Conservation (phyloP, 2,797 vertebrate genomes). For the Mastacembelus armatus region DNA sequence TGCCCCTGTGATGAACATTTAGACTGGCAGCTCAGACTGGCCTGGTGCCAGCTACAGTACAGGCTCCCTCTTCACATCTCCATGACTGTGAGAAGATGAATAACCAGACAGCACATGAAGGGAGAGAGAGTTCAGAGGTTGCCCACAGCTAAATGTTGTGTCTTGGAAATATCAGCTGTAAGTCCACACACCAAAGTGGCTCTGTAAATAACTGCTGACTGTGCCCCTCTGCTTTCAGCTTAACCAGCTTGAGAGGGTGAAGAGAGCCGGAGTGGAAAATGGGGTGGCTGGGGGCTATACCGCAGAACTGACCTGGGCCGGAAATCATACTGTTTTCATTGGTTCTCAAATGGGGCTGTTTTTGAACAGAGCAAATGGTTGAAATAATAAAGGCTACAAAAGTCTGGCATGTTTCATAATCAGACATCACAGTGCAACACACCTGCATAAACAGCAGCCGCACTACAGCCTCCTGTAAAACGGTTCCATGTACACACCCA, state of each 20-base stretch:
- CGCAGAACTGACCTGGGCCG: constrained; percentile 54
- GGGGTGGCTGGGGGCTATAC: constrained; percentile 11
- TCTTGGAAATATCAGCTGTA: constrained; percentile 66
- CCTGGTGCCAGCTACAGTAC: constrained; percentile 20
- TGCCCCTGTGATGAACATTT: constrained; percentile 17
- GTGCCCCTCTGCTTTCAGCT: constrained; percentile 38
- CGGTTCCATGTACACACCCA: constrained; percentile 22
- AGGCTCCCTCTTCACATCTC: constrained; percentile 16
- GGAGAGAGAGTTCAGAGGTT: constrained; percentile 54
- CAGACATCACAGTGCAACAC: constrained; percentile 75
- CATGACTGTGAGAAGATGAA: background rate
- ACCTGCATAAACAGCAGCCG: constrained; percentile 83
- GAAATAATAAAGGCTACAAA: constrained; percentile 77
- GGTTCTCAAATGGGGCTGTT: constrained; percentile 70
- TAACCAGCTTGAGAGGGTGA: constrained; percentile 21
- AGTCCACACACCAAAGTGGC: constrained; percentile 61
- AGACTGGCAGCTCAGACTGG: constrained; percentile 30
- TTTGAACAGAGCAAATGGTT: constrained; percentile 68
- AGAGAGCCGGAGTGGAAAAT: background rate
- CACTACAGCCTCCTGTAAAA: constrained; percentile 62
- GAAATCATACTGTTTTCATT: constrained; percentile 79
- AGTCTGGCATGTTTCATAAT: constrained; percentile 79
- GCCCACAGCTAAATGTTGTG: constrained; percentile 32
- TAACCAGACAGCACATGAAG: constrained; percentile 27
- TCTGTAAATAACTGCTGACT: constrained; percentile 70